Evolutionary conservation across 2,797 vertebrate species (phyloP).

Genomic region (Poliocrania exsul): DNA sequence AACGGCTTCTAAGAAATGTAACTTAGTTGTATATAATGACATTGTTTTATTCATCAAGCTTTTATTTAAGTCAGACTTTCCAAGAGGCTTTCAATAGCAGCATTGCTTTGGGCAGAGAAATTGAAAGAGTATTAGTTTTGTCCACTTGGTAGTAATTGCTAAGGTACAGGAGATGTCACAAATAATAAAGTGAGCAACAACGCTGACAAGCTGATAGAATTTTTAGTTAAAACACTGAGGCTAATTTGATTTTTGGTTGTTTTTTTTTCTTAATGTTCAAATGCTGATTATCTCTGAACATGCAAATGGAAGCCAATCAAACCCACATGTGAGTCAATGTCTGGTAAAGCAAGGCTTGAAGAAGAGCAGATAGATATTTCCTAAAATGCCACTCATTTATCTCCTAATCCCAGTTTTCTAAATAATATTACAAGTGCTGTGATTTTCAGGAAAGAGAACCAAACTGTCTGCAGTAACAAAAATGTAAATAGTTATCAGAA

Average conservation of each 20-base stretch:
- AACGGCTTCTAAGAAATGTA: neutral
- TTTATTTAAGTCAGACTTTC: neutral
- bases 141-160: neutral
- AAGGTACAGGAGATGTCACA: neutral
- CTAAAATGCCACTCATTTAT: no score
- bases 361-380: neutral
- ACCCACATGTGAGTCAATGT: rapidly evolving
- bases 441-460: neutral
- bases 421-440: neutral
- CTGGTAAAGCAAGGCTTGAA: neutral
- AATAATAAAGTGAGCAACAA: neutral
- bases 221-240: neutral
- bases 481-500: neutral
- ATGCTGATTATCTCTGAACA: neutral
- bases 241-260: neutral
- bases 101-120: neutral
- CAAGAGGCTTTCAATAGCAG: neutral
- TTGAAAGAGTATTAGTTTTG: neutral
- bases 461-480: neutral
- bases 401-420: neutral
- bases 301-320: neutral
- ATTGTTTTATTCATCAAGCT: neutral
- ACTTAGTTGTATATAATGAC: neutral
- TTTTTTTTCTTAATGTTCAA: neutral
- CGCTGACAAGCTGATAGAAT: neutral